Conservation (phyloP, 1,140 invertebrate species). For the Drepana arcuata region DNA sequence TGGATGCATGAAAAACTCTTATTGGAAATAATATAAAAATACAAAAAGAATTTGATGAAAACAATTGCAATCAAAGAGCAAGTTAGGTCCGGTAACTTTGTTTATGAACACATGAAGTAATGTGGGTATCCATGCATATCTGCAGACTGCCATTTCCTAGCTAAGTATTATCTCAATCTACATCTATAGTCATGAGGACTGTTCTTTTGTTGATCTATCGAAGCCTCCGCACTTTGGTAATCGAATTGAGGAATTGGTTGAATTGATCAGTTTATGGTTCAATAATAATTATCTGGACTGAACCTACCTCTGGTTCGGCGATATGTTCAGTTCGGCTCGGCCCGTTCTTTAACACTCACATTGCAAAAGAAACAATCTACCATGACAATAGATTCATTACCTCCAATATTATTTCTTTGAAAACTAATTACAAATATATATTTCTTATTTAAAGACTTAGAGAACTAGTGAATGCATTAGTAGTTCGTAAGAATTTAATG, state of each 20-base stretch:
- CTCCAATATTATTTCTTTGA: constrained; percentile 66
- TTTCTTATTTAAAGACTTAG: no score
- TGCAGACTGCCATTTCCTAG: constrained; percentile 49
- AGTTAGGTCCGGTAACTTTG: constrained; percentile 67
- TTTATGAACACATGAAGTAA: constrained; percentile 71
- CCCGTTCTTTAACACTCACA: constrained; percentile 54
- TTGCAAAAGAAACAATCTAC: constrained; percentile 70
- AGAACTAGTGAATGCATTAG: not conserved
- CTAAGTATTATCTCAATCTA: constrained; percentile 36
- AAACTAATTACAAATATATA: no score
- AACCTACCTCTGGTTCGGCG: constrained; percentile 64
- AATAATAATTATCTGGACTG: constrained; percentile 44
- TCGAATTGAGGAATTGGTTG: constrained; percentile 58
- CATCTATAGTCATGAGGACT: constrained; percentile 67
- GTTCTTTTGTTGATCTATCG: constrained; percentile 45
- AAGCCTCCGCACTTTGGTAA: constrained; percentile 59
- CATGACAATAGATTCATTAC: constrained; percentile 66
- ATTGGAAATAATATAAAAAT: constrained; percentile 37
- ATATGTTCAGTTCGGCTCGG: constrained; percentile 56
- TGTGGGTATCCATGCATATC: constrained; percentile 57
- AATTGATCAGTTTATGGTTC: constrained; percentile 8
- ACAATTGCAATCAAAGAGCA: no score
- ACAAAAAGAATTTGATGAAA: constrained; percentile 41
- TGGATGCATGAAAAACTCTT: constrained; percentile 29
- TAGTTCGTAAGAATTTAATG: constrained; percentile 2